Evolutionary conservation across 2,888 invertebrate species (phyloP), one percentile per base, ranked within the genome.

Genomic region (Papilio protenor): DNA sequence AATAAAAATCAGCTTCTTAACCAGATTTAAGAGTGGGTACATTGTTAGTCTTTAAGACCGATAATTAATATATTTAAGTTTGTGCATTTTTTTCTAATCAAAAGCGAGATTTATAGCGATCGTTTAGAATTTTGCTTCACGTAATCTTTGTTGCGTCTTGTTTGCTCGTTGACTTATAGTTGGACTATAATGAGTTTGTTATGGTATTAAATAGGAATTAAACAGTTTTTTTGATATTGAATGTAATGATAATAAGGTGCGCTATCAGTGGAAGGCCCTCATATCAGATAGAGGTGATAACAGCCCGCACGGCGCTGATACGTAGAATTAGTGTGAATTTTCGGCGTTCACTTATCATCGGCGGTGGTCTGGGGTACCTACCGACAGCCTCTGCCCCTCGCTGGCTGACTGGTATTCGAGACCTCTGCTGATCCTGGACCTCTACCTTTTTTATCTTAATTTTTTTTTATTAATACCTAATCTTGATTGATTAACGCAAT

Each of bases 281-380:
- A 89, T 92, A 93, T 93, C 93, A 82, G 85, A 86, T 93, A 93
- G 90, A 89, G 88, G 79, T 82, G 88, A 90, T 92, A 92, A 88
- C 85, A 79, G 75, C 49, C 80, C 76, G 83, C 82, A 84, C 84
- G 85, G 84, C 81, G 77, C 79, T 79, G 90, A 90, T 89, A 89
- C 57, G 91, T 84, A 83, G 82, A 88, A 89, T 84, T 80, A 86
- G 88, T 82, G 79, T 75, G 33, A 76, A 88, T 88, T 88, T 94
- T 94, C 89, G 94, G 87, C 89, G 81, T 73, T 79, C 79, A 80
- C 81, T 83, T 87, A 91, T 88, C 91, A 94, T 94, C 94, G 94
- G 94, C 92, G 92, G 92, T 93, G 93, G 94, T 94, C 94, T 93
- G 92, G 95, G 93, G 94, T 94, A 92, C 94, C 94, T 87, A 82